Evolutionary conservation across 2,888 invertebrate genomes (phyloP).

Genomic region (Sinhomidia bicolor): DNA sequence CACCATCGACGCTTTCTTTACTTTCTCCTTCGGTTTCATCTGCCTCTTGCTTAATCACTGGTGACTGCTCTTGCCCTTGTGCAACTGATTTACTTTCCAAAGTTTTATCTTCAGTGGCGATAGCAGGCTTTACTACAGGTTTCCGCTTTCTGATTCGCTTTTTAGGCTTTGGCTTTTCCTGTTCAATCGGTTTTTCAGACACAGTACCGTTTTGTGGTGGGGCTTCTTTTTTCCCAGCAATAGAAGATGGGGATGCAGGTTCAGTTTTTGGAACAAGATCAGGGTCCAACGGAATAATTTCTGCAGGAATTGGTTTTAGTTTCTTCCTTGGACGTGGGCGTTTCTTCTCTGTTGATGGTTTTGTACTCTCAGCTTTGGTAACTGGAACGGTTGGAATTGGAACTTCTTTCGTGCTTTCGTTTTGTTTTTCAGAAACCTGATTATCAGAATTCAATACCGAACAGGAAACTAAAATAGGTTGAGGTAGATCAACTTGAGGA

Average conservation of each 20-base stretch:
- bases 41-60: background rate
- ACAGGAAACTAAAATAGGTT: background rate
- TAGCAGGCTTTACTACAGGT: background rate
- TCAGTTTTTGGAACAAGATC: slow-evolving; percentile 22
- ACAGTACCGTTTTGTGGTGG: background rate
- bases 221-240: background rate
- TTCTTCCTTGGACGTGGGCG: background rate
- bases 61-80: background rate
- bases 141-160: slow-evolving; percentile 19
- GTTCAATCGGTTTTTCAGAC: background rate
- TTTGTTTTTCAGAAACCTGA: background rate
- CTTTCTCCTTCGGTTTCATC: background rate
- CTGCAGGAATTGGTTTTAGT: background rate
- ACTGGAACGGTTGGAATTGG: background rate
- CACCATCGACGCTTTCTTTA: background rate
- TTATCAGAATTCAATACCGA: background rate
- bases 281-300: background rate
- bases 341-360: slow-evolving; percentile 3
- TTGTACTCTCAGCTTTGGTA: background rate
- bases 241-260: background rate
- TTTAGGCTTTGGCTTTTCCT: slow-evolving; percentile 7
- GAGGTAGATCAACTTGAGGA: background rate
- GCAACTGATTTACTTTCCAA: too few relatives aligned
- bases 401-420: background rate
- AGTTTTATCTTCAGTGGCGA: background rate